Evolutionary conservation across 2,797 vertebrate genomes (phyloP).

Genomic region (Darevskia mixta): DNA sequence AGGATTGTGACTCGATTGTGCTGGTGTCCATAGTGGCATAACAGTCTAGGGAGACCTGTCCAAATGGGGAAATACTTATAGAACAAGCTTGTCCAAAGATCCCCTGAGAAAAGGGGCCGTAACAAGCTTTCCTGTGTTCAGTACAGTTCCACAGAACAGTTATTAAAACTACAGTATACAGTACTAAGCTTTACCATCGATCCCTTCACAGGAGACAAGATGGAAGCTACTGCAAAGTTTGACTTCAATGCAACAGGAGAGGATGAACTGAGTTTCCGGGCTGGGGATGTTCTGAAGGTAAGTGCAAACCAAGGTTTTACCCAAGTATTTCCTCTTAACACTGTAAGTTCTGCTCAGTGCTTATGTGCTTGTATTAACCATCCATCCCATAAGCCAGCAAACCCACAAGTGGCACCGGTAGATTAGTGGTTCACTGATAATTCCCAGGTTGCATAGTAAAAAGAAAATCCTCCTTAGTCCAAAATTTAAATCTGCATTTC

Average conservation of each 20-base stretch:
- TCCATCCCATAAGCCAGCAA: background rate
- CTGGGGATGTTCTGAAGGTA: slow-evolving; percentile 92
- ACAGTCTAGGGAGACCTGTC: background rate
- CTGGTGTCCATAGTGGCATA: background rate
- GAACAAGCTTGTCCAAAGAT: background rate
- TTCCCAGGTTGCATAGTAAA: background rate
- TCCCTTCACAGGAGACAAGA: slow-evolving; percentile 60
- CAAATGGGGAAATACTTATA: background rate
- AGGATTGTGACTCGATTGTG: background rate
- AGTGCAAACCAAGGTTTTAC: slow-evolving; percentile 33
- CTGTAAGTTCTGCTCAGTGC: background rate
- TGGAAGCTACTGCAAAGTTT: slow-evolving; percentile 93
- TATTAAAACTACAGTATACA: slow-evolving; percentile 28
- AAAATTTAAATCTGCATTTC: slow-evolving; percentile 20
- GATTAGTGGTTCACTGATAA: slow-evolving; percentile 1
- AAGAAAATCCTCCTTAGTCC: slow-evolving; percentile 24
- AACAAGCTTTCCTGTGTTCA: slow-evolving; percentile 16
- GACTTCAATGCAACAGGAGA: slow-evolving; percentile 88
- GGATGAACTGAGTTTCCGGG: slow-evolving; percentile 92
- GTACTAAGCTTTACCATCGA: slow-evolving; percentile 67
- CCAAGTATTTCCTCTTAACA: slow-evolving; percentile 15
- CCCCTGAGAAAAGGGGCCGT: background rate
- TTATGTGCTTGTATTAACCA: background rate
- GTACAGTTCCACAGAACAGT: slow-evolving; percentile 10
- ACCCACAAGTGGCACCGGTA: slow-evolving; percentile 7